phyloP scores from a whole-genome alignment of 2,797 vertebrate genomes.

The Pseudomugil tenellus region DNA sequence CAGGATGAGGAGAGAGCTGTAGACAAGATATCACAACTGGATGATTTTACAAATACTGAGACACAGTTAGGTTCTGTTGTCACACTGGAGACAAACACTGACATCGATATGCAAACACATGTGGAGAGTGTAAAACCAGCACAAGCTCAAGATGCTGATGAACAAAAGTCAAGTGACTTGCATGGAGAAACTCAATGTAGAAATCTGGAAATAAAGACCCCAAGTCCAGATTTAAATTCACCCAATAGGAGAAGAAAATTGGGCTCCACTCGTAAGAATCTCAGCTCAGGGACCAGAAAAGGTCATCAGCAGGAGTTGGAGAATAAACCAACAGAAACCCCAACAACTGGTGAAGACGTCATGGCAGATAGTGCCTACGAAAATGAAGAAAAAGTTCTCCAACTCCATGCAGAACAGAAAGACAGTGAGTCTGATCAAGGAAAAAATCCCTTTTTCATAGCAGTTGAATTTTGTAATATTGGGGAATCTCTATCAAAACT shows the following conservation, averaged over 20 bases:
- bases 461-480: constrained; percentile 18
- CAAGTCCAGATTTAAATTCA: constrained; percentile 30
- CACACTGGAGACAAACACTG: background rate
- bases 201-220: constrained; percentile 23
- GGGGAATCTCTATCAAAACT: constrained; percentile 14
- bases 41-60: constrained; percentile 17
- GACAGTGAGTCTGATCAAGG: constrained; percentile 15
- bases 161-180: constrained; percentile 1
- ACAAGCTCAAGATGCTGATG: constrained; percentile 14
- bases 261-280: constrained; percentile 64
- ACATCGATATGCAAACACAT: constrained; percentile 4
- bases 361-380: background rate
- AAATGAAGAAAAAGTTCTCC: constrained; percentile 22
- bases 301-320: constrained; percentile 35
- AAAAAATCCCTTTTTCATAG: constrained; percentile 31
- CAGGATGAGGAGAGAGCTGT: background rate
- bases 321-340: constrained; percentile 22
- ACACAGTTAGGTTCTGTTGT: constrained; percentile 6
- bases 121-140: background rate
- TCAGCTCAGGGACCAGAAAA: constrained; percentile 30
- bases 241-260: constrained; percentile 60
- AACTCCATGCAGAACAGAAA: constrained; percentile 12
- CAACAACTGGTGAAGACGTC: constrained; percentile 10
- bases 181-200: constrained; percentile 20
- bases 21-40: constrained; percentile 8